Base-by-base conservation (phyloP, 2,113 vertebrate genomes). In the Hippoglossus stenolepis region DNA sequence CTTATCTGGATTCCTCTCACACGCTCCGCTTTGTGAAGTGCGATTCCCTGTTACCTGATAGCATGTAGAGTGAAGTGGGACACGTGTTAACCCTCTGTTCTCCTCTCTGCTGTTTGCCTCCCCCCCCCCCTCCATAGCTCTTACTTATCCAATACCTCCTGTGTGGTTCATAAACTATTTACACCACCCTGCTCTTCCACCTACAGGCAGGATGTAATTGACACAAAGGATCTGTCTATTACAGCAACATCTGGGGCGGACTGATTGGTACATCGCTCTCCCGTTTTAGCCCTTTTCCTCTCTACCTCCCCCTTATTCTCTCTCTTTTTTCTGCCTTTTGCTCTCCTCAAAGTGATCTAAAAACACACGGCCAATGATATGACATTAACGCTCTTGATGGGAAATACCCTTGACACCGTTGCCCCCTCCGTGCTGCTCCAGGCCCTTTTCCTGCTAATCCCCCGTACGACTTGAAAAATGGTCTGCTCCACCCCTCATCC, bases 221-320 rank as follows among this genome's bases (percentile, higher is more conserved):
- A 91, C 82, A 89, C 79, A 38, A 65, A 83, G 83, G 82, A 87
- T 91, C 79, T 79, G 86, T 85, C 83, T 74, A 86, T 89, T 89
- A 79, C 75, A 51, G 60, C 13, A 87, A 87, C 90, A 88, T 88
- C 90, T 89, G 85, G 76, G 85, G 75, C 56, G 85, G 74, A 54
- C 70, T 69, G 74, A 85, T 76, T 86, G 72, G 62, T 45, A 43
- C 80, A 74, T 75, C 12, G 31, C 80, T 75, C 80, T 69, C 60
- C 47, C 49, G 18, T 65, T 60, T 61, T 20, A 21, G 62, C 63
- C 21, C 49, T 59, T 70, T 26, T 14, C 71, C 73, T 78, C 70
- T 62, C 45, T 47, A 57, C 65, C 63, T 61, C n/a, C 65, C 65
- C 15, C 65, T 70, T 4, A 0, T 14, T 65, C 70, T 76, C 70